A percentile compares a stretch with the other conserved stretches of the same genome.
Conservation (phyloP, 1,140 invertebrate genomes). For the Nasonia giraulti region DNA sequence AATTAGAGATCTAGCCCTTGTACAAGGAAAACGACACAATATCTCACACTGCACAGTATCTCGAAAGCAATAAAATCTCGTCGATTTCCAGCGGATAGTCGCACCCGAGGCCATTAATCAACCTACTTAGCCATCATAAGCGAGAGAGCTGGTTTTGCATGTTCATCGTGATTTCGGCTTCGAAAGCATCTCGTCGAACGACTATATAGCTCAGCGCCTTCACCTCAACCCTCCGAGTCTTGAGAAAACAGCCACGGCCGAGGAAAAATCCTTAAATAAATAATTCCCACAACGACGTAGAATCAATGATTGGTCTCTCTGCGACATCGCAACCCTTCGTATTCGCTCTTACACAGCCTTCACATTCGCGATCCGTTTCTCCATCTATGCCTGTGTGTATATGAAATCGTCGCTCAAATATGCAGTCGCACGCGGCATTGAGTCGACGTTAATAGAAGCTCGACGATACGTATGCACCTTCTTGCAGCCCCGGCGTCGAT, state of each 20-base stretch:
- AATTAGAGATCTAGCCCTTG: no score
- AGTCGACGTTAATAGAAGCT: constrained; percentile 2
- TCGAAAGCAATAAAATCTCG: not conserved
- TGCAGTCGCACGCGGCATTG: constrained; percentile 1
- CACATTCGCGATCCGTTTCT: not conserved
- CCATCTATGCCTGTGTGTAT: not conserved
- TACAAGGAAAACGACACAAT: not conserved
- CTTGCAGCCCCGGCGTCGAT: not conserved
- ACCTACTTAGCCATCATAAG: not conserved
- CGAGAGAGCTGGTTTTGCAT: not conserved
- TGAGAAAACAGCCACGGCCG: not conserved
- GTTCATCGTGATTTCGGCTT: no score
- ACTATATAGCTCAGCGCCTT: not conserved
- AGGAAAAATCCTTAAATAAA: constrained; percentile 10
- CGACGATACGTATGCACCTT: not conserved
- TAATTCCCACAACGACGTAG: not conserved
- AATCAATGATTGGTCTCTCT: not conserved
- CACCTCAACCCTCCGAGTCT: not conserved
- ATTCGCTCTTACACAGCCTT: not conserved
- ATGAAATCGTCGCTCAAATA: constrained; percentile 18
- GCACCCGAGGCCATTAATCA: not conserved
- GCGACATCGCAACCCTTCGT: not conserved
- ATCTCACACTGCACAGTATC: not conserved
- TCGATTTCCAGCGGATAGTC: not conserved
- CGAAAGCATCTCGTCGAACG: no score